Evolutionary conservation across 2,888 invertebrate genomes (phyloP), one percentile per base, ranked within the genome.

Genomic region (Lycophotia porphyrea): DNA sequence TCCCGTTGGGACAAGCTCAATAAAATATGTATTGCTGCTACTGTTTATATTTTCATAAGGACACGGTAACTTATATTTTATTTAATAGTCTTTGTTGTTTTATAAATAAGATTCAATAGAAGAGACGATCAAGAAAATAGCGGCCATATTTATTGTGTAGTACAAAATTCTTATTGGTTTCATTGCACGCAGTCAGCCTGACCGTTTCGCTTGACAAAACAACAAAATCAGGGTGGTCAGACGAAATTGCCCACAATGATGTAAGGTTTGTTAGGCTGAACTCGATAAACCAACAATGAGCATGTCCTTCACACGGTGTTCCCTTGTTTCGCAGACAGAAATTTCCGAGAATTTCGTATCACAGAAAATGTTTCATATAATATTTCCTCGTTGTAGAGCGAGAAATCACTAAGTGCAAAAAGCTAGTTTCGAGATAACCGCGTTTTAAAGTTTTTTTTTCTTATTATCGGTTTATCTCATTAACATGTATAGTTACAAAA

Each of bases 161-260:
- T 68, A 71, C 71, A 71, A 47, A n/a, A 42, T 55, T 78, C 39
- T 42, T 67, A 60, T 60, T 18, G 42, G 84, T 75, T 58, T 55
- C 34, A 36, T 71, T 68, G 80, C 63, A 75, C 74, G 79, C 76
- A 82, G 61, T 67, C 49, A 67, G 76, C 85, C 60, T 78, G 82
- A 76, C 76, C 71, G 84, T 82, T 66, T 58, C 82, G 82, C 85
- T 78, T 81, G 82, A 82, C 63, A 78, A 60, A 39, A 34, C 69
- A 76, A 82, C 36, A 60, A 71, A 81, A 81, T 73, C 77, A 49
- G 63, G 31, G 63, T 71, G n/a, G 31, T 31, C 44, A 67, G 49
- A 27, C 58, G 34, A 70, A 73, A 64, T 60, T 42, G 49, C 52
- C 34, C 64, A 66, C 31, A 63, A 24, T 42, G 44, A n/a, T 39